These are phyloP conservation scores for Eupithecia insigniata DNA, from an alignment of 2,888 invertebrate species.

Conservation along the genomic window DNA sequence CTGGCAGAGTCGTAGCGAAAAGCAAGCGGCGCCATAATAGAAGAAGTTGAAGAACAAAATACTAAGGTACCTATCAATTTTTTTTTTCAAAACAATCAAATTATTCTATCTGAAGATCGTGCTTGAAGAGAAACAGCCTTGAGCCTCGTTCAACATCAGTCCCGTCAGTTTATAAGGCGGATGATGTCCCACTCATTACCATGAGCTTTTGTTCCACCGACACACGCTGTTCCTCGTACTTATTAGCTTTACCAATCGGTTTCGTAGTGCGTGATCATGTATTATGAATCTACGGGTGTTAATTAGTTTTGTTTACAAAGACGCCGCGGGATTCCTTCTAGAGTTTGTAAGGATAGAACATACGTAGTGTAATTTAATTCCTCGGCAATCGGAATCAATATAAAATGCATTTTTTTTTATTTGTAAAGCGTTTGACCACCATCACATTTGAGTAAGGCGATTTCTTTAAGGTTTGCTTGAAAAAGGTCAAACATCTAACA, in stretches of 20 bases:
- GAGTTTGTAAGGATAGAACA: not conserved
- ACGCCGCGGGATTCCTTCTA: slow-evolving; percentile 22
- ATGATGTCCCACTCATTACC: slow-evolving; percentile 29
- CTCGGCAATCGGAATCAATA: not conserved
- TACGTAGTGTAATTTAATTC: not conserved
- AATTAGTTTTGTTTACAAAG: slow-evolving; percentile 22
- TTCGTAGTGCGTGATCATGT: slow-evolving; percentile 32
- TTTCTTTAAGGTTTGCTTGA: not conserved
- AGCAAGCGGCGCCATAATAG: too few species aligned
- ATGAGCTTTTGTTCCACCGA: slow-evolving; percentile 27
- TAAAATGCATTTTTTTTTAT: not conserved
- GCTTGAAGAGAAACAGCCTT: not conserved
- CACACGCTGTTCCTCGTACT: slow-evolving; percentile 26
- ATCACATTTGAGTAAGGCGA: too few species aligned
- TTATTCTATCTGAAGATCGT: too few species aligned
- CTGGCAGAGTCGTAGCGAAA: too few species aligned
- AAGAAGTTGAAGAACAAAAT: too few species aligned
- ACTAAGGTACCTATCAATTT: too few species aligned
- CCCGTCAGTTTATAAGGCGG: slow-evolving; percentile 24
- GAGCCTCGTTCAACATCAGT: not conserved
- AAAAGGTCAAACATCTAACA: too few species aligned
- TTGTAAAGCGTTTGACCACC: too few species aligned
- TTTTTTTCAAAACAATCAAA: too few species aligned
- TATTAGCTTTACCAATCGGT: slow-evolving; percentile 35
- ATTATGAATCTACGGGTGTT: slow-evolving; percentile 26